Percentiles rank a stretch among this genome's conserved stretches.
These are phyloP conservation scores for Pseudomyrmex concolor DNA, from an alignment of 1,140 invertebrate species.

Conservation along the genomic window DNA sequence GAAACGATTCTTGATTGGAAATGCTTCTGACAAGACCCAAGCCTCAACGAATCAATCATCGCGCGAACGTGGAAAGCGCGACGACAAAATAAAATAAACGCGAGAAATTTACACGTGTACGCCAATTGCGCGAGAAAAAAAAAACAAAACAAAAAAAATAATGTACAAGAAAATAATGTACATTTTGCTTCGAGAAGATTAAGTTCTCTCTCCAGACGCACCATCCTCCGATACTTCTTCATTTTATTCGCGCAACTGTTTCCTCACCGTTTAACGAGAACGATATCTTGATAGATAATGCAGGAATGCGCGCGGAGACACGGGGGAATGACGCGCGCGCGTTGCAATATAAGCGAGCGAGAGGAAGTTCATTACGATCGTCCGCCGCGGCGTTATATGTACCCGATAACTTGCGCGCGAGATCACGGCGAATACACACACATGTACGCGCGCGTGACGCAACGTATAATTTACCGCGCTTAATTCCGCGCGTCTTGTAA, in stretches of 20 bases:
- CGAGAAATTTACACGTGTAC: no score
- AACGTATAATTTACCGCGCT: constrained; percentile 65
- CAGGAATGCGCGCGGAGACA: background rate
- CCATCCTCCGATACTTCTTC: background rate
- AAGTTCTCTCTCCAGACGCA: background rate
- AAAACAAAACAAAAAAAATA: constrained; percentile 3
- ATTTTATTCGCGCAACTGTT: constrained; percentile 23
- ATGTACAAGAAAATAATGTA: background rate
- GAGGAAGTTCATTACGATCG: constrained; percentile 59
- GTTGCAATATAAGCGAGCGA: constrained; percentile 1
- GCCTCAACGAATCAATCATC: background rate
- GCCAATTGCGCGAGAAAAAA: background rate
- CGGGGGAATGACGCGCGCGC: background rate
- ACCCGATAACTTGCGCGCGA: constrained; percentile 53
- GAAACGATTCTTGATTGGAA: constrained; percentile 11
- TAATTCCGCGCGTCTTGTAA: constrained; percentile 65
- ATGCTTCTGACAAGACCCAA: background rate
- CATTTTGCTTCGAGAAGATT: background rate
- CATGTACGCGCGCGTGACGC: constrained; percentile 28
- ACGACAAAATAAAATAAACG: no score
- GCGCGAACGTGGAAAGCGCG: no score
- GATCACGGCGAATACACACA: constrained; percentile 5
- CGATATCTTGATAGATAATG: constrained; percentile 56
- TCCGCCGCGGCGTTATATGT: constrained; percentile 12
- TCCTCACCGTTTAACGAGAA: constrained; percentile 3